phyloP scores from a whole-genome alignment of 2,888 invertebrate genomes.

The Thereva nobilitata region DNA sequence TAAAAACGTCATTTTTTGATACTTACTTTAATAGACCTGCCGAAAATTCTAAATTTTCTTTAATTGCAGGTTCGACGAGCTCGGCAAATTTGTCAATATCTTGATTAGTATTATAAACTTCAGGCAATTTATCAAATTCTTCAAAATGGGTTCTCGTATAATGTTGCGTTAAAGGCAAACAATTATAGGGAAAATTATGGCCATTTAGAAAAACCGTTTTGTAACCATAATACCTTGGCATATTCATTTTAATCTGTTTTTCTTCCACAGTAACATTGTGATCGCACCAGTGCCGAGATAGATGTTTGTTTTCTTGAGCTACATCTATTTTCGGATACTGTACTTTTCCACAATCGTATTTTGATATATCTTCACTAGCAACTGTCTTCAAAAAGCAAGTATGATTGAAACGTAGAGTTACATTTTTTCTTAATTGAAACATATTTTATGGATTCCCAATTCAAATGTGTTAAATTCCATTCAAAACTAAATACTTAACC shows the following conservation, averaged over 20 bases:
- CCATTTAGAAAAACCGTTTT: slow-evolving; percentile 67
- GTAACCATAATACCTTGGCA: slow-evolving; percentile 82
- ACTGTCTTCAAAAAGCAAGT: too few relatives aligned
- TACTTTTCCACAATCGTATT: too few relatives aligned
- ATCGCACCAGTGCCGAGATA: too few relatives aligned
- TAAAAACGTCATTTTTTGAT: neutral
- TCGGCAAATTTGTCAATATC: slow-evolving; percentile 60
- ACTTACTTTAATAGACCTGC: slow-evolving; percentile 63
- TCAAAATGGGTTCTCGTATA: slow-evolving; percentile 78
- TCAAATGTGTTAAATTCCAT: too few relatives aligned
- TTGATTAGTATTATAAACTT: slow-evolving; percentile 60
- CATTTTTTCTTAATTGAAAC: too few relatives aligned
- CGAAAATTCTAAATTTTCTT: slow-evolving; percentile 70
- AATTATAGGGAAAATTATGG: slow-evolving; percentile 66
- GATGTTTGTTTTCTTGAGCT: too few relatives aligned
- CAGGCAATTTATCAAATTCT: slow-evolving; percentile 64
- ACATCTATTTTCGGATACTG: too few relatives aligned
- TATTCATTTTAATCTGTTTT: slow-evolving; percentile 80
- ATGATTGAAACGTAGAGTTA: too few relatives aligned
- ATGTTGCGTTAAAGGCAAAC: slow-evolving; percentile 71
- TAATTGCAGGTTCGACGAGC: slow-evolving; percentile 64
- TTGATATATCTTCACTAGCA: too few relatives aligned
- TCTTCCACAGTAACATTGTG: slow-evolving; percentile 70
- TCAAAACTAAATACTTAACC: too few relatives aligned
- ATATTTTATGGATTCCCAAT: too few relatives aligned